These are phyloP conservation scores for Eufriesea mexicana DNA, from an alignment of 1,140 invertebrate species.

Conservation along the genomic window DNA sequence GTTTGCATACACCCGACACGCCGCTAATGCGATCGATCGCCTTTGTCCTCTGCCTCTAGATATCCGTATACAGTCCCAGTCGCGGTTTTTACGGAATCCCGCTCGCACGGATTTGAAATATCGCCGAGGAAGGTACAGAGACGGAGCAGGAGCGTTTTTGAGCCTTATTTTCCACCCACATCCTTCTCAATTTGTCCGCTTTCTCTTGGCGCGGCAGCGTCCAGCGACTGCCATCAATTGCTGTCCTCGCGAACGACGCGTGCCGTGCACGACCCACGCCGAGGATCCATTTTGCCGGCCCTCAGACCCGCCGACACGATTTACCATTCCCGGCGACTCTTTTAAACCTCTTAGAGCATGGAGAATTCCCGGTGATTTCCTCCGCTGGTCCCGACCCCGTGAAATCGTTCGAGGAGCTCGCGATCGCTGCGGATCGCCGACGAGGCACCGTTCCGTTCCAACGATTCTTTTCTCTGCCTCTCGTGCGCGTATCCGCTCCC, in stretches of 20 bases:
- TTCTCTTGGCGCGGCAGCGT: not conserved
- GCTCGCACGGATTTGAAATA: not conserved
- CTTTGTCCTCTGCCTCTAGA: not conserved
- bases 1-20: constrained; percentile 66
- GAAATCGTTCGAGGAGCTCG: constrained; percentile 27
- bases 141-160: not conserved
- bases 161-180: constrained; percentile 34
- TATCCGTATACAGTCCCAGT: not conserved
- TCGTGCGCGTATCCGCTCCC: not conserved
- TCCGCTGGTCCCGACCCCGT: not conserved
- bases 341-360: not conserved
- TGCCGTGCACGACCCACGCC: constrained; percentile 22
- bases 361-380: too few species aligned
- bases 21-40: constrained; percentile 62
- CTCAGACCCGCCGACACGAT: not conserved
- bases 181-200: constrained; percentile 33
- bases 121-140: not conserved
- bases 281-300: constrained; percentile 10
- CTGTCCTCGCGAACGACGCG: constrained; percentile 2
- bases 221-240: constrained; percentile 18
- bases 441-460: not conserved
- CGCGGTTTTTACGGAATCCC: not conserved
- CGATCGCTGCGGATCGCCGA: constrained; percentile 6
- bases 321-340: not conserved
- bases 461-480: not conserved